Evolutionary conservation across 1,140 invertebrate species (phyloP), one percentile per base, ranked within the genome.

Genomic region (Hesperophylax magnus): DNA sequence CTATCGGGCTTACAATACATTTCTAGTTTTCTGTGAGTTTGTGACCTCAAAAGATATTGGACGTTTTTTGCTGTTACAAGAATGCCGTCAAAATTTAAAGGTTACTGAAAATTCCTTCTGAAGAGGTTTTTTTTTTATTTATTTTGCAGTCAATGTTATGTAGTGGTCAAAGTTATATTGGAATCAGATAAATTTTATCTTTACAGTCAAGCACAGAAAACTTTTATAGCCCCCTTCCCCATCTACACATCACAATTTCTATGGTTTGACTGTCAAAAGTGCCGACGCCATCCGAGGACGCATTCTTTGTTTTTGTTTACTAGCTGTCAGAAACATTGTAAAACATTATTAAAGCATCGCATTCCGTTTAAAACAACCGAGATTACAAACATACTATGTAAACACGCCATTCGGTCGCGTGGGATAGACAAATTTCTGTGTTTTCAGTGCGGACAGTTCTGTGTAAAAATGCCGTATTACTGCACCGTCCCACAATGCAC

Each of bases 401-500:
- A 75, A 75, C 54, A 53, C 52, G 54, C 24, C 52, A 31, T 18
- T 17, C 6, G 15, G 18, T 58, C 11, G 52, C 31, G 71, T 31
- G 22, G 56, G 53, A 56, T 22, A 75, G 18, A 22, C 53, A 17
- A 58, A 34, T 27, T 47, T 47, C 18, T 58, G 53, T 22, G 34
- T 31, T 75, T 58, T 61, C 6, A 88, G 85, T 47, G 39, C 39
- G 39, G 39, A 47, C 39, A 47, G 39, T 47, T 47, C 39, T 47
- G 39, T 47, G 39, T 47, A 47, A 47, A 47, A 78, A 89, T 89
- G 88, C 88, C 88, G 65, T 89, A 89, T 85, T 89, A 89, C 79
- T 89, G 88, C 79, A 89, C 88, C 9, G 88, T 89, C 67, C 88
- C 88, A 65, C 86, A 88, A n/a, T 90, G 88, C 81, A 90, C 88